Evolutionary conservation across 2,888 invertebrate genomes (phyloP), one percentile per base, ranked within the genome.

Genomic region (Lobophora halterata): DNA sequence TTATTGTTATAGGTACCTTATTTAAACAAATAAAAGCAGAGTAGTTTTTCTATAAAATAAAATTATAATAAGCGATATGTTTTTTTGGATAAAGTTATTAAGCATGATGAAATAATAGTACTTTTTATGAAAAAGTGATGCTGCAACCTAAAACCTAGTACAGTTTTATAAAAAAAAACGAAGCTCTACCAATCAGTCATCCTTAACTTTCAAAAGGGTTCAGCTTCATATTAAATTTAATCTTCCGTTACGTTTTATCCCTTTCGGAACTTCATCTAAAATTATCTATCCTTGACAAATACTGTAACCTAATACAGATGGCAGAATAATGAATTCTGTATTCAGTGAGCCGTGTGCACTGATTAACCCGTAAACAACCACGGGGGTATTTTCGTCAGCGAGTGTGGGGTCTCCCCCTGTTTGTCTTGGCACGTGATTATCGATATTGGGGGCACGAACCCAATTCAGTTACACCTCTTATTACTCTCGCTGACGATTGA

Each of bases 391-490:
- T 79, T 62, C 48, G 73, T 64, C 55, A 63, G 48, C 52, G 54
- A 54, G 53, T 54, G 66, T 70, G 70, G 78, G 77, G 76, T 69
- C 70, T 65, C 67, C 74, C 76, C 76, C 60, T 47, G 48, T 61
- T 52, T 56, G 65, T 67, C 66, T 68, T 64, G 75, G 65, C 79
- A 79, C 74, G 76, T 76, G 78, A 78, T 81, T 73, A 81, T 69
- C 65, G 64, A 67, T 72, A 75, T 72, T 63, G 70, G 65, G 81
- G 80, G 76, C 81, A 70, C 63, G 81, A 76, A 61, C 79, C 77
- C 75, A 75, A 79, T 79, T 72, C 70, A 65, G 55, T 67, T 56
- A 66, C 74, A 75, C 76, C 69, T 75, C 65, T 68, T 69, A 74
- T 67, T 72, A 69, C 68, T 54, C 51, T 45, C 48, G 46, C 49